Evolutionary conservation across 2,888 invertebrate species (phyloP), one percentile per base, ranked within the genome.

Genomic region (Eurytoma adleriae): DNA sequence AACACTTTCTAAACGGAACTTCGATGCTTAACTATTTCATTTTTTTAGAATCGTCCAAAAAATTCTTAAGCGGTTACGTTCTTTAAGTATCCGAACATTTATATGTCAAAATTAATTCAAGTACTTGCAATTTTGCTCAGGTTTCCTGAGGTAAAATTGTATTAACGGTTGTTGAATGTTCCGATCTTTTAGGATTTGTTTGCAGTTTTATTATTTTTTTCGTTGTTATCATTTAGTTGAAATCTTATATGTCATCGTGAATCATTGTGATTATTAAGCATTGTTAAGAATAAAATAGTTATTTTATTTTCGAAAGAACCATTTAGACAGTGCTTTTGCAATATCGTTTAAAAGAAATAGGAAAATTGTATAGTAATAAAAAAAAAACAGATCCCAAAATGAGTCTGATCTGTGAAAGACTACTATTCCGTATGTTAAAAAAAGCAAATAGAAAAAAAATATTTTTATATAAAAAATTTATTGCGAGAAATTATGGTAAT

Each of bases 401-500:
- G 66, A 66, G 50, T 71, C 78, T 72, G 78, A 72, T 72, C 59
- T 52, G 72, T 71, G 61, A 14, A 78, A 72, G 30, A 67, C 78
- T 69, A 54, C 18, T 69, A 64, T 40, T 20, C 18, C 18, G n/a
- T 62, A 16, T 30, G 62, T 59, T 57, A 40, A 66, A 64, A n/a
- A 57, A 54, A n/a, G 20, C 14, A 30, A 78, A 61, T 67, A 56
- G 48, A 68, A 52, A 70, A 24, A 14, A 66, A 57, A 67, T 75
- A 75, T 79, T 75, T 79, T 79, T 79, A 61, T 79, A 79, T 57
- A 75, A 79, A 3, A 66, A 70, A 52, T 73, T 61, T 62, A 62
- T 68, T 16, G 69, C 24, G 27, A 62, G 66, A 61, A 62, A 57
- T 74, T 73, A 27, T 69, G 24, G 13, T 52, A 30, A 73, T 61